phyloP scores from a whole-genome alignment of 1,140 invertebrate species.

The Heliconius nattereri region DNA sequence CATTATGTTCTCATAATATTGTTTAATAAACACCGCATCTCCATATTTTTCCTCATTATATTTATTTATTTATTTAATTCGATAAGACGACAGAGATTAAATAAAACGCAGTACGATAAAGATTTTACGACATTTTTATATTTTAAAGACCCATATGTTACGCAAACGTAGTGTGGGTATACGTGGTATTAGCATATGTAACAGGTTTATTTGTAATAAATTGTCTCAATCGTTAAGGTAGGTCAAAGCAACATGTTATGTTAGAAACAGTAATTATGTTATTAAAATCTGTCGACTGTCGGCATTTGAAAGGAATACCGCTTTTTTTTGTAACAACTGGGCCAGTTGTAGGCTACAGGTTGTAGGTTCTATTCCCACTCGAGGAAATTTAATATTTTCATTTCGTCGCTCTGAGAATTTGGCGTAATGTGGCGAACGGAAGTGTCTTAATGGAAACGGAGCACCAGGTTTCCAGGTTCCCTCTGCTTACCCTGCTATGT shows the following conservation, averaged over 20 bases:
- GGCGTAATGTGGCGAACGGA: no score
- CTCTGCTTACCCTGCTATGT: no score
- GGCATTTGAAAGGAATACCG: background rate
- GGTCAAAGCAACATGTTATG: slow-evolving; percentile 23
- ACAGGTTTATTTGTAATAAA: slow-evolving; percentile 31
- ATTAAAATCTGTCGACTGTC: background rate
- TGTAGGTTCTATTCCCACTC: no score
- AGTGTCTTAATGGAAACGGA: no score
- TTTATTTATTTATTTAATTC: no score
- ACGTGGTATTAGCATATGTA: slow-evolving; percentile 26
- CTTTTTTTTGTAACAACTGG: slow-evolving; percentile 17
- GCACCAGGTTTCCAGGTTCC: no score
- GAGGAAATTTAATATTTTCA: no score
- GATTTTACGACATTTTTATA: slow-evolving; percentile 12
- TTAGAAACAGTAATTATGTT: slow-evolving; percentile 11
- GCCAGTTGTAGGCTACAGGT: no score
- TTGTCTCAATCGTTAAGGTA: slow-evolving; percentile 30
- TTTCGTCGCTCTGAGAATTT: no score
- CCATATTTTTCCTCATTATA: no score
- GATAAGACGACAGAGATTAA: background rate
- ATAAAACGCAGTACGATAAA: background rate
- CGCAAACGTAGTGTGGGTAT: slow-evolving; percentile 22
- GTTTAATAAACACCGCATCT: no score
- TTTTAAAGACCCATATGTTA: slow-evolving; percentile 19
- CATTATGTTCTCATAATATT: no score